phyloP scores from a whole-genome alignment of 2,797 vertebrate genomes.

The Ibycter americanus region DNA sequence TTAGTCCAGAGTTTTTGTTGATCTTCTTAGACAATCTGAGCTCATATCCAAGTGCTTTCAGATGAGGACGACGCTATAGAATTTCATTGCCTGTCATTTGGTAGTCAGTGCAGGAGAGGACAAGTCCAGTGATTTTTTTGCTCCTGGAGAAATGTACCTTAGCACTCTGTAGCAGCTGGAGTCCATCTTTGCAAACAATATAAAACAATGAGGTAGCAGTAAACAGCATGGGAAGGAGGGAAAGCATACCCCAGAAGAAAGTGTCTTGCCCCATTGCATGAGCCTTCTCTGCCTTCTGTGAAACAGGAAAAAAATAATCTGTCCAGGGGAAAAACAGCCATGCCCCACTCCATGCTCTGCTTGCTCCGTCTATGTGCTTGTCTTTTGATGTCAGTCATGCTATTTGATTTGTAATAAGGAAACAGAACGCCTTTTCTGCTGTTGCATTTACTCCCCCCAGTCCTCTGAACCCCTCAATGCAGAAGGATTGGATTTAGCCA shows the following conservation, averaged over 20 bases:
- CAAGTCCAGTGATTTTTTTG: not conserved
- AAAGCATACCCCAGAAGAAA: not conserved
- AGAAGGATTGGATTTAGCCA: not conserved
- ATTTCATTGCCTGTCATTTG: not conserved
- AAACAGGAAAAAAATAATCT: too few relatives aligned
- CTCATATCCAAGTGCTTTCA: not conserved
- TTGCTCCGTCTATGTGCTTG: not conserved
- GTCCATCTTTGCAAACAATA: not conserved
- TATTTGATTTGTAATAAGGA: slow-evolving; percentile 67
- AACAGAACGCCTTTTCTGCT: not conserved
- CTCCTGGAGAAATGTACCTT: not conserved
- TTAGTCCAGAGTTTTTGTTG: not conserved
- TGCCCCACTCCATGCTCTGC: not conserved
- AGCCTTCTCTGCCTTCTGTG: not conserved
- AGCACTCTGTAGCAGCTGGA: not conserved
- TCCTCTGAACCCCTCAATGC: not conserved
- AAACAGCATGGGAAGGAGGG: not conserved
- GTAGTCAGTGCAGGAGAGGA: not conserved
- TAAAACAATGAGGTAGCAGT: not conserved
- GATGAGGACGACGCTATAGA: not conserved
- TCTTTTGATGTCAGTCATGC: slow-evolving; percentile 61
- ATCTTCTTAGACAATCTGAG: not conserved
- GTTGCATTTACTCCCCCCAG: not conserved
- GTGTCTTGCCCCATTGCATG: not conserved
- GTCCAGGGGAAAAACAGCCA: too few relatives aligned